Evolutionary conservation across 2,888 invertebrate species (phyloP).

Genomic region (Lithophane socia): DNA sequence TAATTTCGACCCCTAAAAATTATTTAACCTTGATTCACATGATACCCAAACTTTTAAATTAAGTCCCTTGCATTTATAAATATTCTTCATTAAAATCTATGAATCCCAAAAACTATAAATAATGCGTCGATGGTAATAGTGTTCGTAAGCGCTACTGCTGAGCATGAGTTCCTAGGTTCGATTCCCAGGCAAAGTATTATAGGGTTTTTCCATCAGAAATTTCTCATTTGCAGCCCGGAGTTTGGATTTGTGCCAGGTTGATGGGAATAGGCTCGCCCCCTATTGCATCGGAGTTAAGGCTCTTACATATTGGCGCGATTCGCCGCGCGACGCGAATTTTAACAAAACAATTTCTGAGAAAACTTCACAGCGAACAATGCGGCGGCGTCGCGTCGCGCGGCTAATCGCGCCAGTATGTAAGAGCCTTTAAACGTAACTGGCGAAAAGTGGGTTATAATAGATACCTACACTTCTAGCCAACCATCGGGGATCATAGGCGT

Average conservation of each 20-base stretch:
- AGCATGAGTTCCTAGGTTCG: neutral
- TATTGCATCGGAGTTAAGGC: no score
- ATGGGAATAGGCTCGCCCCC: no score
- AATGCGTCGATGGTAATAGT: neutral
- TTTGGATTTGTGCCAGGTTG: neutral
- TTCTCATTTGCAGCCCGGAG: neutral
- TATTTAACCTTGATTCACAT: conserved; percentile 46
- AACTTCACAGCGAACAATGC: no score
- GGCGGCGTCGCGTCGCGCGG: no score
- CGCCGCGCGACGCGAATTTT: no score
- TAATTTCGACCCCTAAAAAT: conserved; percentile 28
- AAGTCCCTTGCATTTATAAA: neutral
- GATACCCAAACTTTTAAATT: neutral
- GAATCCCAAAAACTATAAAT: neutral
- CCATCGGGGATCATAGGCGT: neutral
- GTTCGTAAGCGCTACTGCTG: neutral
- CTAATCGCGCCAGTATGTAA: no score
- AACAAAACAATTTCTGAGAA: no score
- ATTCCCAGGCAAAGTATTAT: neutral
- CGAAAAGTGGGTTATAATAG: neutral
- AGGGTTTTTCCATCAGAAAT: neutral
- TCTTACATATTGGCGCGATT: no score
- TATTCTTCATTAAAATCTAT: neutral
- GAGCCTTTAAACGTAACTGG: neutral
- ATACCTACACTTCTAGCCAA: neutral